Conservation (phyloP, 2,797 vertebrate species). For the Falco peregrinus region DNA sequence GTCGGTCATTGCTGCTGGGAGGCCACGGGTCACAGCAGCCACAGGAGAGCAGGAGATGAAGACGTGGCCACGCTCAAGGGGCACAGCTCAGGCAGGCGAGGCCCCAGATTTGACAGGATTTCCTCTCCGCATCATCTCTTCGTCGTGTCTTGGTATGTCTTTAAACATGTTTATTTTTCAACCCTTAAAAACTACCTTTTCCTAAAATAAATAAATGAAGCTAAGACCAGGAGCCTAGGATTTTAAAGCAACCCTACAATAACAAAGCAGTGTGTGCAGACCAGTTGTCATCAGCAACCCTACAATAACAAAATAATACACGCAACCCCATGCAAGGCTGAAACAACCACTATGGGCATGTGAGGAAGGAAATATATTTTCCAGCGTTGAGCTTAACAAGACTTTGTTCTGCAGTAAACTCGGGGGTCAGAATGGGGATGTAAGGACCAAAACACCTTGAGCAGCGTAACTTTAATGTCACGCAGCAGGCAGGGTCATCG, state of each 20-base stretch:
- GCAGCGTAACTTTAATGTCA: background rate
- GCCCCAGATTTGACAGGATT: slow-evolving; percentile 14
- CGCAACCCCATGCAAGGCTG: background rate
- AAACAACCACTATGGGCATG: background rate
- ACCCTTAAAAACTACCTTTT: slow-evolving; percentile 36
- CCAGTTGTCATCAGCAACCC: slow-evolving; percentile 50
- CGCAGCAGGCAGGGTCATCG: background rate
- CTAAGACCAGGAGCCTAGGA: background rate
- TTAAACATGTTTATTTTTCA: slow-evolving; percentile 30
- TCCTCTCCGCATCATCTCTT: background rate
- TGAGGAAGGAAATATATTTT: slow-evolving; percentile 9
- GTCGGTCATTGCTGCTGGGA: background rate
- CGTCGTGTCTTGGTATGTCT: background rate
- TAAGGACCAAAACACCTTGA: slow-evolving; percentile 1
- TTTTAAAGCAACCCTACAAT: slow-evolving; percentile 21
- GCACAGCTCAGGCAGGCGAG: background rate
- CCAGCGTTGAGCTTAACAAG: background rate
- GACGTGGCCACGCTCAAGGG: background rate
- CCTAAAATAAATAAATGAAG: slow-evolving; percentile 56
- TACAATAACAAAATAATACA: slow-evolving; percentile 47
- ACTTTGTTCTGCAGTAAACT: slow-evolving; percentile 20
- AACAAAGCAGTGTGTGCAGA: slow-evolving; percentile 7
- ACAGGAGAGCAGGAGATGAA: background rate
- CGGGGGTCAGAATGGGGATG: background rate
- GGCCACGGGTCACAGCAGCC: background rate